Percentiles rank a stretch among this genome's conserved stretches.
These are phyloP conservation scores for Numenius arquata DNA, from an alignment of 2,113 vertebrate species.

Conservation along the genomic window DNA sequence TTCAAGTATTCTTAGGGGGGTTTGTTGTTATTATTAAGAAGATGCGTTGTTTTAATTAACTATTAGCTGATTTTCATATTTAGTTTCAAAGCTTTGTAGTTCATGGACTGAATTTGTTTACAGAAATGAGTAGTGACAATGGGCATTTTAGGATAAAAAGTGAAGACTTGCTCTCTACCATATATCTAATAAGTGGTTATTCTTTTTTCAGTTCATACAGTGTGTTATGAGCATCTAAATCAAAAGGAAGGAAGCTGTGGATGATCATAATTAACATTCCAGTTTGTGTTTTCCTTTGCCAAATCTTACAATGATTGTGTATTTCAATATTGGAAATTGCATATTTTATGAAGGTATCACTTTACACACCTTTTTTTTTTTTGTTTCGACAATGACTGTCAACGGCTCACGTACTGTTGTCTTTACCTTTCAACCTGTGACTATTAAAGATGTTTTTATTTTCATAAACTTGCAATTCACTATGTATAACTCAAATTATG, in stretches of 20 bases:
- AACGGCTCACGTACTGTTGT: background rate
- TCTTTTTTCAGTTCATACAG: conserved; percentile 78
- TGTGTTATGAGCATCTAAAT: conserved; percentile 78
- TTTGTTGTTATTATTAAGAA: background rate
- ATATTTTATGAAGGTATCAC: background rate
- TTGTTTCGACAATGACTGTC: conserved; percentile 30
- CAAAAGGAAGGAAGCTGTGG: background rate
- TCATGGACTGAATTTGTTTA: background rate
- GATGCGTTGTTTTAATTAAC: background rate
- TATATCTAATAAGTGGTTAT: background rate
- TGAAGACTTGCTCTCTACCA: background rate
- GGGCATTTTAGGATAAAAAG: background rate
- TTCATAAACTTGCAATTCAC: conserved; percentile 37
- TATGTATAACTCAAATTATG: background rate
- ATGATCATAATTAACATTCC: conserved; percentile 45
- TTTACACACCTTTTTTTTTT: background rate
- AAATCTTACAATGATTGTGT: background rate
- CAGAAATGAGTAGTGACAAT: background rate
- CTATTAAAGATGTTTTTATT: conserved; percentile 38
- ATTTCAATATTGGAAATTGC: background rate
- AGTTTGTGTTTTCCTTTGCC: conserved; percentile 13
- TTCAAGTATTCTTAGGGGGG: background rate
- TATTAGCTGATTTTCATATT: background rate
- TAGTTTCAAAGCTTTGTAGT: background rate
- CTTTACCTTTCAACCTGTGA: background rate